Conservation (phyloP, 2,113 vertebrate species). For the Tragulus kanchil region DNA sequence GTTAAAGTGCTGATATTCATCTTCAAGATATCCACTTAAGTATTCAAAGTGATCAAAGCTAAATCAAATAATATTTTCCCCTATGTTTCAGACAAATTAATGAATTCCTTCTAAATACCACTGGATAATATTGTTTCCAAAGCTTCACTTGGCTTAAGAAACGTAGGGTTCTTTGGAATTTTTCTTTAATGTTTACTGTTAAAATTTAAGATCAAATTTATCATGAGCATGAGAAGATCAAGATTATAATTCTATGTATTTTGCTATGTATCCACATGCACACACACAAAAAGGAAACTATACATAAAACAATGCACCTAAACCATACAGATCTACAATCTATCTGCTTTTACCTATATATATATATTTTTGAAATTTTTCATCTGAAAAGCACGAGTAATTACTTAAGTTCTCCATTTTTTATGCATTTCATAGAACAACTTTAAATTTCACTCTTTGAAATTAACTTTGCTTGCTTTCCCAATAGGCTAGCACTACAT, state of each 20-base stretch:
- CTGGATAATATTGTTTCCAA: slow-evolving; percentile 12
- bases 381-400: slow-evolving; percentile 22
- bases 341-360: slow-evolving; percentile 4
- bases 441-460: slow-evolving; percentile 70
- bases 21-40: background rate
- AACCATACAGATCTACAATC: background rate
- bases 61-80: background rate
- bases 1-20: background rate
- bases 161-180: background rate
- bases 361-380: background rate
- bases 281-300: background rate
- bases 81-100: background rate
- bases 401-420: slow-evolving; percentile 46
- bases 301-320: background rate
- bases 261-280: background rate
- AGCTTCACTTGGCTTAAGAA: background rate
- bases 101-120: slow-evolving; percentile 32
- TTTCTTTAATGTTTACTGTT: background rate
- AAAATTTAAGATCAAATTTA: background rate
- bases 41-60: slow-evolving; percentile 55
- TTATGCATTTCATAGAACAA: slow-evolving; percentile 37
- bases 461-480: slow-evolving; percentile 68
- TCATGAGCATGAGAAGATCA: background rate
- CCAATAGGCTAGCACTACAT: background rate
- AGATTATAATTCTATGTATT: background rate